phyloP scores from a whole-genome alignment of 2,888 invertebrate genomes.

The Apamea epomidion region DNA sequence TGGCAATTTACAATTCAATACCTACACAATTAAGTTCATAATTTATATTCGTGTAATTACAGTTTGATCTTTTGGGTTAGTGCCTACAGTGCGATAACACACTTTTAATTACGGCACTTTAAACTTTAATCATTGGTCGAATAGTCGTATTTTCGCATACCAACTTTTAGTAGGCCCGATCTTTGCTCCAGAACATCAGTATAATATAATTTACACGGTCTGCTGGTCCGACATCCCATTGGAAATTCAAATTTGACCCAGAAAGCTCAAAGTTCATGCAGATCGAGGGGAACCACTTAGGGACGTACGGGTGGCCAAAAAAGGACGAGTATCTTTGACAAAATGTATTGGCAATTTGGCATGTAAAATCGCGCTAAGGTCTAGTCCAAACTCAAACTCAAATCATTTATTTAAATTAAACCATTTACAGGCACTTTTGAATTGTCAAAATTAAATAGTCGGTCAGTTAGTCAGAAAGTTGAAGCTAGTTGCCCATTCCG shows the following conservation, averaged over 20 bases:
- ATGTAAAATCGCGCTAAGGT: constrained; percentile 1
- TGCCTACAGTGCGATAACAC: neutral
- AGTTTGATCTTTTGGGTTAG: neutral
- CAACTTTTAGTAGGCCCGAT: neutral
- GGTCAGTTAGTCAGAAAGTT: too few species aligned
- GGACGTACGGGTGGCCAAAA: constrained; percentile 7
- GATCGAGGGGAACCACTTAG: constrained; percentile 26
- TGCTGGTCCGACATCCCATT: constrained; percentile 23
- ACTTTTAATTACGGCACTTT: neutral
- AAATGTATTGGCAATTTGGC: constrained; percentile 41
- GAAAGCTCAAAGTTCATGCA: constrained; percentile 35
- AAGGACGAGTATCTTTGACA: constrained; percentile 20
- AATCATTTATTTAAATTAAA: too few species aligned
- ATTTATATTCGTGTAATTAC: neutral
- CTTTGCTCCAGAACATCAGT: neutral
- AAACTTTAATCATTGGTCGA: neutral
- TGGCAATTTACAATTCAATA: constrained; percentile 3
- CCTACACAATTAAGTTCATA: neutral
- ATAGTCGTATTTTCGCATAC: neutral
- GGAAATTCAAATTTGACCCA: constrained; percentile 49
- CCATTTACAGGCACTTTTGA: too few species aligned
- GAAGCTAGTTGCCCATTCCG: too few species aligned
- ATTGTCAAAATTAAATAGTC: too few species aligned
- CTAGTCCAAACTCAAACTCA: too few species aligned
- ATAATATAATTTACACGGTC: constrained; percentile 1